phyloP scores from a whole-genome alignment of 1,140 invertebrate genomes.

The Leguminivora glycinivorella region DNA sequence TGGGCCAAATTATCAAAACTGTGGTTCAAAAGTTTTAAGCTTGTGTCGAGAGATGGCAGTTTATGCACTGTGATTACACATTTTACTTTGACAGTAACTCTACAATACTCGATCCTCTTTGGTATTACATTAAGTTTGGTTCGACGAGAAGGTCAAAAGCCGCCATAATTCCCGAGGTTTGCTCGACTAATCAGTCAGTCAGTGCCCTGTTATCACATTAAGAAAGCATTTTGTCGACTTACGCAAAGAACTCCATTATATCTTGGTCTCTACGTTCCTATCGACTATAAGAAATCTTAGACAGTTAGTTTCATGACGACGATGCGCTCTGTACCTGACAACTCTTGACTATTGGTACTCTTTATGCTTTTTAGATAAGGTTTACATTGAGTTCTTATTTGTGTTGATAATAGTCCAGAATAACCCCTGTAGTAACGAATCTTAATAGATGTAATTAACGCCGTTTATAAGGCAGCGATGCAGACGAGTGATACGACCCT shows the following conservation, averaged over 20 bases:
- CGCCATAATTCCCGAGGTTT: background rate
- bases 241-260: background rate
- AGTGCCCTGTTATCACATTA: conserved; percentile 30
- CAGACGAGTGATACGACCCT: background rate
- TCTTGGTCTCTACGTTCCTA: background rate
- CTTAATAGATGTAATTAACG: conserved; percentile 59
- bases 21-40: too few relatives aligned
- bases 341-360: background rate
- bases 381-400: background rate
- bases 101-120: too few relatives aligned
- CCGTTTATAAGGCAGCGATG: conserved; percentile 37
- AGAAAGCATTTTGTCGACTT: background rate
- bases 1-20: too few relatives aligned
- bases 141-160: background rate
- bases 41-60: too few relatives aligned
- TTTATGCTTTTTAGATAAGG: background rate
- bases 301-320: background rate
- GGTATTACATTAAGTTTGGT: background rate
- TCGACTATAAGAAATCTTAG: conserved; percentile 31
- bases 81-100: too few relatives aligned
- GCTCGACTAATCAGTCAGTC: conserved; percentile 39
- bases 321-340: background rate
- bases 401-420: conserved; percentile 31
- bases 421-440: conserved; percentile 49
- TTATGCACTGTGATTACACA: too few relatives aligned